Conservation (phyloP, 1,140 invertebrate genomes). For the Leptonema lineaticorne region DNA sequence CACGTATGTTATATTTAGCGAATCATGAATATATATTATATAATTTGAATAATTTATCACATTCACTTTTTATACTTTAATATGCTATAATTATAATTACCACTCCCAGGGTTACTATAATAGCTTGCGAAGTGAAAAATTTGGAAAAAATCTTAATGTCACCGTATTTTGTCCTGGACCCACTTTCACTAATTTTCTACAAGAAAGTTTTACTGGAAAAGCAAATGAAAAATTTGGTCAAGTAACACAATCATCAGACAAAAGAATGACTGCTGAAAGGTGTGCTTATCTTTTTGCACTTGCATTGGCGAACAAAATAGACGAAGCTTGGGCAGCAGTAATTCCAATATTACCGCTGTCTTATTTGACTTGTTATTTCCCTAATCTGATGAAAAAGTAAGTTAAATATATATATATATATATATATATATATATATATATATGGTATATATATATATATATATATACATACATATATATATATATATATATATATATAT, state of each 20-base stretch:
- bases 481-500: background rate
- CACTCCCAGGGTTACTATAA: slow-evolving; percentile 69
- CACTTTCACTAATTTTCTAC: slow-evolving; percentile 70
- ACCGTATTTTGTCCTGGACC: slow-evolving; percentile 79
- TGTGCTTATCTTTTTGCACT: slow-evolving; percentile 73
- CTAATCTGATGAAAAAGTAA: slow-evolving; percentile 61
- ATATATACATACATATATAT: background rate
- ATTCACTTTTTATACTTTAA: background rate
- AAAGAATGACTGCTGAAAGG: slow-evolving; percentile 67
- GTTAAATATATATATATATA: slow-evolving; percentile 37
- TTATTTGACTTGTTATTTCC: slow-evolving; percentile 68
- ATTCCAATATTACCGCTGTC: slow-evolving; percentile 64
- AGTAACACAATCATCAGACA: slow-evolving; percentile 55
- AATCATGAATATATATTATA: background rate
- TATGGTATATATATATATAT: slow-evolving; percentile 40
- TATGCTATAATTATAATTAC: background rate
- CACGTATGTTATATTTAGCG: slow-evolving; percentile 74
- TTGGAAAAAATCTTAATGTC: slow-evolving; percentile 60
- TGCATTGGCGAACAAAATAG: slow-evolving; percentile 73
- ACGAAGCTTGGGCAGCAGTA: slow-evolving; percentile 74
- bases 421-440: slow-evolving; percentile 22
- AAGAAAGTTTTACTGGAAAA: slow-evolving; percentile 68
- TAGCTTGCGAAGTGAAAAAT: slow-evolving; percentile 64
- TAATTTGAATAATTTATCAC: background rate
- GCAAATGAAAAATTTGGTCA: slow-evolving; percentile 62